phyloP scores from a whole-genome alignment of 1,140 invertebrate species.

The Megathymus violae region DNA sequence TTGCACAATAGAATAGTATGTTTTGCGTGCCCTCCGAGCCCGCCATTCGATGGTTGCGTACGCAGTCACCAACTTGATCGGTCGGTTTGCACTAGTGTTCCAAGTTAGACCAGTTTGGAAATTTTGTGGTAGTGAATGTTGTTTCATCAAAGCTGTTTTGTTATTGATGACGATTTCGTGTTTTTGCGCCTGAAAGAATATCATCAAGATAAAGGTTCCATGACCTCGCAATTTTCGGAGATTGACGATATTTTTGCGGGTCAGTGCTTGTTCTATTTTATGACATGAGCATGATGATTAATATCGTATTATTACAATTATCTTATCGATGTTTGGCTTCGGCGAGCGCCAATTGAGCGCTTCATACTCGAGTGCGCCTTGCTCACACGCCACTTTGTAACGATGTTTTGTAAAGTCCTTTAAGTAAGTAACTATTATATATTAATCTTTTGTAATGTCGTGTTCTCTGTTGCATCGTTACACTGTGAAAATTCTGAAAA shows the following conservation, averaged over 20 bases:
- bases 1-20: slow-evolving; percentile 71
- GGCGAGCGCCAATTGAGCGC: slow-evolving; percentile 38
- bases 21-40: slow-evolving; percentile 59
- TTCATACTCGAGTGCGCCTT: slow-evolving; percentile 49
- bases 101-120: slow-evolving; percentile 24
- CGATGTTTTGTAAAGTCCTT: slow-evolving; percentile 42
- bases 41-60: slow-evolving; percentile 48
- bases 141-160: background rate
- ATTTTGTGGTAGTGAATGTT: slow-evolving; percentile 11
- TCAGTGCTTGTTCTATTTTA: slow-evolving; percentile 52
- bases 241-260: slow-evolving; percentile 59
- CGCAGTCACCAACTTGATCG: slow-evolving; percentile 62
- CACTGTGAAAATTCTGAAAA: slow-evolving; percentile 38
- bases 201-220: slow-evolving; percentile 43
- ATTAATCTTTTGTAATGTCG: slow-evolving; percentile 46
- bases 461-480: slow-evolving; percentile 37
- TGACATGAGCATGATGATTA: slow-evolving; percentile 20
- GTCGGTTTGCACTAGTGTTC: slow-evolving; percentile 60
- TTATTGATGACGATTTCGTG: background rate
- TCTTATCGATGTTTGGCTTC: slow-evolving; percentile 62
- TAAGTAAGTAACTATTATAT: slow-evolving; percentile 39
- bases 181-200: background rate
- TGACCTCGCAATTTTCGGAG: slow-evolving; percentile 54
- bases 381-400: slow-evolving; percentile 46
- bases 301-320: slow-evolving; percentile 43